Evolutionary conservation across 1,140 invertebrate species (phyloP).

Genomic region (Armadillidium nasatum): DNA sequence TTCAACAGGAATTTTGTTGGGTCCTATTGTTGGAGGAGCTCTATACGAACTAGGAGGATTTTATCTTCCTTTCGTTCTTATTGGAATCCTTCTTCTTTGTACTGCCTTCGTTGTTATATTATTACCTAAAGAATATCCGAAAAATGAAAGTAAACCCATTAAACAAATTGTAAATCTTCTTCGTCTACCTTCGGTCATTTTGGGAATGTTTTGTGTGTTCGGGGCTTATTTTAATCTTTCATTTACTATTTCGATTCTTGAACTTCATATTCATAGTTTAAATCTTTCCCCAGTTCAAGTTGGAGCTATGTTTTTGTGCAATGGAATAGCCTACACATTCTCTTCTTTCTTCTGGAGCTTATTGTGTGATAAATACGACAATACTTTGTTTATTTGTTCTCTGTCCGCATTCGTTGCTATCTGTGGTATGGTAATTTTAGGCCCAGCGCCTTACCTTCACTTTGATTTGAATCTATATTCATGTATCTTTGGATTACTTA

Average conservation of each 20-base stretch:
- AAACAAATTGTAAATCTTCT: slow-evolving; percentile 53
- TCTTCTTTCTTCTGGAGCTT: slow-evolving; percentile 75
- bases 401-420: slow-evolving; percentile 63
- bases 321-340: slow-evolving; percentile 75
- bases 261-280: slow-evolving; percentile 72
- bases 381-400: slow-evolving; percentile 64
- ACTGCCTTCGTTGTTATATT: slow-evolving; percentile 43
- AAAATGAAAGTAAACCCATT: slow-evolving; percentile 52
- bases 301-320: slow-evolving; percentile 82
- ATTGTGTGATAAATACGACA: slow-evolving; percentile 64
- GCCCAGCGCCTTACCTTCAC: slow-evolving; percentile 53
- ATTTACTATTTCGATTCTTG: slow-evolving; percentile 72
- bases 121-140: slow-evolving; percentile 62
- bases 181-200: slow-evolving; percentile 47
- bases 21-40: slow-evolving; percentile 46
- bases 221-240: slow-evolving; percentile 73
- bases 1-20: slow-evolving; percentile 27
- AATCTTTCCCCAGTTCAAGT: slow-evolving; percentile 65
- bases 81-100: slow-evolving; percentile 45
- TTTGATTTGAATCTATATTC: slow-evolving; percentile 27
- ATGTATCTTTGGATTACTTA: slow-evolving; percentile 63
- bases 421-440: slow-evolving; percentile 64
- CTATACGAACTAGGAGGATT: slow-evolving; percentile 47
- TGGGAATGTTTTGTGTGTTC: slow-evolving; percentile 65
- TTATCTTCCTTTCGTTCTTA: slow-evolving; percentile 47